phyloP scores from a whole-genome alignment of 2,797 vertebrate species.

The Sebastolobus altivelis region DNA sequence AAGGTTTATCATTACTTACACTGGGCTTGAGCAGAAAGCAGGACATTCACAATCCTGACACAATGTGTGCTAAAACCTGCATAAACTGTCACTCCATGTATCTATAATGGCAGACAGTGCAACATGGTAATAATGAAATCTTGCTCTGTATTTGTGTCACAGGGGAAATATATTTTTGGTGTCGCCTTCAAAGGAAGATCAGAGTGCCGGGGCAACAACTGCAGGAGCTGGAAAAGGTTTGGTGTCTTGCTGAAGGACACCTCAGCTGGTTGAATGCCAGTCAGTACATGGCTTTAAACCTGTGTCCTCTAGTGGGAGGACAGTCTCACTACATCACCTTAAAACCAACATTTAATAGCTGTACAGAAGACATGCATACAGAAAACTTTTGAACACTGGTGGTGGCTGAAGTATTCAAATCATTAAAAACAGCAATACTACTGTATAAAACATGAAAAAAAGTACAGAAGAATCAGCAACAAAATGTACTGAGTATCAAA shows the following conservation, averaged over 20 bases:
- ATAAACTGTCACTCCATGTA: not conserved
- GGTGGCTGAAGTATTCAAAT: not conserved
- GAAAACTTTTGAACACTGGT: not conserved
- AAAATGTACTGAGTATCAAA: rapidly evolving
- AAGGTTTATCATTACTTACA: no score
- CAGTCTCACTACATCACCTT: not conserved
- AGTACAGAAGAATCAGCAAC: not conserved
- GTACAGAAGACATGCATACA: not conserved
- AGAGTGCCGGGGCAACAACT: not conserved
- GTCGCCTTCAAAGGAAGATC: not conserved
- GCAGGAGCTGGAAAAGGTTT: not conserved
- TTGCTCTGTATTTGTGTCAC: not conserved
- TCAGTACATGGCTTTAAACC: not conserved
- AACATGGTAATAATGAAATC: not conserved
- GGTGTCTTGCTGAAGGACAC: not conserved
- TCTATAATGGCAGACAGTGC: not conserved
- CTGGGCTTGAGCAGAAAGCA: not conserved
- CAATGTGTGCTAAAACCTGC: not conserved
- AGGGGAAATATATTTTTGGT: not conserved
- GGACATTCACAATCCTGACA: not conserved
- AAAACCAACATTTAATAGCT: not conserved
- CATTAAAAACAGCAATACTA: not conserved
- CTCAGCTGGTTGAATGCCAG: not conserved
- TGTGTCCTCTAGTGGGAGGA: slow-evolving; percentile 18
- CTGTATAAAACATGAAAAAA: not conserved